Evolutionary conservation across 1,140 invertebrate species (phyloP), one percentile per base, ranked within the genome.

Genomic region (Nixonia krombeini): DNA sequence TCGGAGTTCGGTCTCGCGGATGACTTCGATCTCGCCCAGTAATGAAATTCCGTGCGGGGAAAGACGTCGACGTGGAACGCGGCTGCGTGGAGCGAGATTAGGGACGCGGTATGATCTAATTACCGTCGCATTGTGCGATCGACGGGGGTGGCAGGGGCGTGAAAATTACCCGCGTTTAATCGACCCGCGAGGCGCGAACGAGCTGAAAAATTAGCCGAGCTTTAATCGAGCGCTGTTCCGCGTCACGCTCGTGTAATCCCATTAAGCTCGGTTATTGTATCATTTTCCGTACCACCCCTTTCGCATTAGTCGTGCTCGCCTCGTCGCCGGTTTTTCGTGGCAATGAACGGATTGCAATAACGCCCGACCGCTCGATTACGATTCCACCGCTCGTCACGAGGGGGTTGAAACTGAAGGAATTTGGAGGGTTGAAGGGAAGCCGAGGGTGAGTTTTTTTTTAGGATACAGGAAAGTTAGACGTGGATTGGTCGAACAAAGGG

Each of bases 251-350:
- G 47, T 53, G 51, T 61, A 70, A 70, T 70, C 67, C 59, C 25
- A 64, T 70, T 70, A 64, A 70, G 61, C 56, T 70, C 47, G 59
- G 59, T 56, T 61, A 61, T 64, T 61, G 61, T 70, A 61, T 64
- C 64, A 70, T 65, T 70, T 70, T 46, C 56, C 4, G 23, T 12
- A 41, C 46, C 51, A 56, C 57, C 56, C 55, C 62, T 64, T 70
- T 61, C 46, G 56, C 56, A 64, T 70, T 64, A 61, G 52, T 47
- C 29, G 16, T 2, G 13, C 10, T 28, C 18, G 9, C 38, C 38
- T 51, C n/a, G 44, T 23, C 33, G 25, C 6, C 57, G n/a, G n/a
- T 68, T 68, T 53, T 62, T 31, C 38, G 51, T 57, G 29, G 21
- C 64, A 47, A 68, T 57, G 57, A 47, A 38, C 44, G 52, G 38